Evolutionary conservation across 2,888 invertebrate genomes (phyloP).

Genomic region (Geotrupes spiniger): DNA sequence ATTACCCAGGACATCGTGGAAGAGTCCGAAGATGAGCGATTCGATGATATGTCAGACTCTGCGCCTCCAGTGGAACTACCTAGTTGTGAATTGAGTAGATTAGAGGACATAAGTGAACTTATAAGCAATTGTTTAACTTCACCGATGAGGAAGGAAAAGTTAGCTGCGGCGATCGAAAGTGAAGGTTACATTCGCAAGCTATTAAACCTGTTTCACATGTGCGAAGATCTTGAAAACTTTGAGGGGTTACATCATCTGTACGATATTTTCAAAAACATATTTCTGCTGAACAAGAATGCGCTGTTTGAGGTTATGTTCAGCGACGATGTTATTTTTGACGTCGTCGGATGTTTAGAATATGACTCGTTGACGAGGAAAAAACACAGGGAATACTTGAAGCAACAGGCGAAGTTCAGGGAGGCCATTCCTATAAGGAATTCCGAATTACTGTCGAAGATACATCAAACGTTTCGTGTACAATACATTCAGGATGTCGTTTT

Average conservation of each 20-base stretch:
- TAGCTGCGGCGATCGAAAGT: constrained; percentile 88
- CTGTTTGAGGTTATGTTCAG: constrained; percentile 97
- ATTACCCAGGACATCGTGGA: constrained; percentile 96
- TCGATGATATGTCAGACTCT: constrained; percentile 94
- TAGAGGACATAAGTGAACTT: constrained; percentile 94
- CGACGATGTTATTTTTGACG: constrained; percentile 94
- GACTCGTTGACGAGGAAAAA: constrained; percentile 85
- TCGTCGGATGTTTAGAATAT: constrained; percentile 97
- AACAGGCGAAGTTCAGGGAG: constrained; percentile 88
- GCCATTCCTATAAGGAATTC: constrained; percentile 93
- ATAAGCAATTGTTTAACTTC: constrained; percentile 86
- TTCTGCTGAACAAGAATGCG: constrained; percentile 95
- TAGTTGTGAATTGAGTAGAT: constrained; percentile 86
- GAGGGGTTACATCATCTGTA: constrained; percentile 94
- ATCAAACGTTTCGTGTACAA: constrained; percentile 99
- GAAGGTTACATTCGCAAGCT: constrained; percentile 95
- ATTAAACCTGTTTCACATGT: constrained; percentile 92
- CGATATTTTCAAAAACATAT: constrained; percentile 98
- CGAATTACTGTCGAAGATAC: constrained; percentile 95
- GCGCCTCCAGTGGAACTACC: constrained; percentile 94
- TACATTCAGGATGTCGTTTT: constrained; percentile 99
- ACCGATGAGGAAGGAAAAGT: constrained; percentile 88
- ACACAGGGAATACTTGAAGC: constrained; percentile 94
- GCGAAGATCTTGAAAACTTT: constrained; percentile 94
- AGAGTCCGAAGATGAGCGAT: constrained; percentile 94